Evolutionary conservation across 1,140 invertebrate species (phyloP), one percentile per base, ranked within the genome.

Genomic region (Coptotermes formosanus): DNA sequence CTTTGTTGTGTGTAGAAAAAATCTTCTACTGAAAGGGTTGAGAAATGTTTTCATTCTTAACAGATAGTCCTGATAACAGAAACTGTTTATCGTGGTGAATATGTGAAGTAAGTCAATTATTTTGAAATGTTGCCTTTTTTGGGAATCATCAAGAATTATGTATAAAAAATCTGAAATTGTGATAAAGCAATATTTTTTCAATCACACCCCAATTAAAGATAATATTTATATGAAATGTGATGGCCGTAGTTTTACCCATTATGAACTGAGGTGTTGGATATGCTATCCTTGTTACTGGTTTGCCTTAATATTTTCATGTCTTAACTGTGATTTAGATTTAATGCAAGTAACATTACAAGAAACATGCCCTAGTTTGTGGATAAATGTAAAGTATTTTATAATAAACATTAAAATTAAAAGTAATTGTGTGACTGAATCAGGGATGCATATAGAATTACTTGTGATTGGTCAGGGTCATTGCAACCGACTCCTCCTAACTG

Each of bases 141-240:
- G 64, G 64, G 25, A 75, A 30, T 75, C 64, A 30, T 30, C 64
- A 55, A 55, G 52, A 55, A 16, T 4, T 16, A 55, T 16, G 19
- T 19, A 55, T 75, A 14, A 75, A 30, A 30, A 75, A 30, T 64
- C 12, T n/a, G 59, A 25, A 30, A n/a, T 75, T 75, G 25, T 30
- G n/a, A 30, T 75, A 75, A 75, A 75, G 64, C 64, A 75, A 75
- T 75, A 64, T 64, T 75, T 75, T 75, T 75, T 75, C n/a, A 75
- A 7, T 75, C 64, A n/a, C 64, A 75, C n/a, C 64, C n/a, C n/a
- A 75, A 75, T 25, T n/a, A 75, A 23, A 14, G 38, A 55, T 30
- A 30, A 6, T 21, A 64, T 64, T 48, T 64, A 16, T 48, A 64
- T 75, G 64, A 9, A 75, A 75, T 30, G 25, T 30, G 64, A 75